Conservation (phyloP, 2,888 invertebrate species). For the Hypercompe scribonia region DNA sequence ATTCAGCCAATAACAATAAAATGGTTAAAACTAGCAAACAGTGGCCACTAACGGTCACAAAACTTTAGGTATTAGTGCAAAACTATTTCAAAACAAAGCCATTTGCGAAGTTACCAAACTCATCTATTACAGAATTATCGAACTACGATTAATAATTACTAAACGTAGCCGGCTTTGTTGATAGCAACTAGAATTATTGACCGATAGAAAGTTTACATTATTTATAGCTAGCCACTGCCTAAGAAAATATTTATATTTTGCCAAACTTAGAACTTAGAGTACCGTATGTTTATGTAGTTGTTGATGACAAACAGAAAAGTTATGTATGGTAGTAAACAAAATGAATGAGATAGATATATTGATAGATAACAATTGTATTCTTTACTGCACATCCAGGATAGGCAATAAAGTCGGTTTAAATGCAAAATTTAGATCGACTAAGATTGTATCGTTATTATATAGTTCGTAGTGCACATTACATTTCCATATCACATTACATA, state of each 20-base stretch:
- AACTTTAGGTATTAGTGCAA: slow-evolving; percentile 57
- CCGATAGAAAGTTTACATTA: not conserved
- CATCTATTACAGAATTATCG: slow-evolving; percentile 54
- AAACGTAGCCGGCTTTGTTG: slow-evolving; percentile 13
- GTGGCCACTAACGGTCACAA: slow-evolving; percentile 48
- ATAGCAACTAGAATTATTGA: slow-evolving; percentile 15
- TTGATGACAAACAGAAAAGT: not conserved
- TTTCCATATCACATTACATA: too few species aligned
- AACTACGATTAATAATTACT: slow-evolving; percentile 45
- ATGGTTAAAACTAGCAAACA: slow-evolving; percentile 18
- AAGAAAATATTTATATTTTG: slow-evolving; percentile 1
- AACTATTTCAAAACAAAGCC: slow-evolving; percentile 54
- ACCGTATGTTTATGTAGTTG: not conserved
- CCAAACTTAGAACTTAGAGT: not conserved
- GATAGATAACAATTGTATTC: too few species aligned
- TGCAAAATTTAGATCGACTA: too few species aligned
- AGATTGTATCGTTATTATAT: too few species aligned
- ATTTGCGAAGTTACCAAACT: slow-evolving; percentile 45
- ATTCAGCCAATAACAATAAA: slow-evolving; percentile 4
- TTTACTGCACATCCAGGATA: too few species aligned
- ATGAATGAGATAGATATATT: too few species aligned
- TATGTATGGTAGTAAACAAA: too few species aligned
- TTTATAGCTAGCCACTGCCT: not conserved
- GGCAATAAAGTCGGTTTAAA: too few species aligned
- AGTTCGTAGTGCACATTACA: too few species aligned